Evolutionary conservation across 2,888 invertebrate species (phyloP), one percentile per base, ranked within the genome.

Genomic region (Tenthredo mesomela): DNA sequence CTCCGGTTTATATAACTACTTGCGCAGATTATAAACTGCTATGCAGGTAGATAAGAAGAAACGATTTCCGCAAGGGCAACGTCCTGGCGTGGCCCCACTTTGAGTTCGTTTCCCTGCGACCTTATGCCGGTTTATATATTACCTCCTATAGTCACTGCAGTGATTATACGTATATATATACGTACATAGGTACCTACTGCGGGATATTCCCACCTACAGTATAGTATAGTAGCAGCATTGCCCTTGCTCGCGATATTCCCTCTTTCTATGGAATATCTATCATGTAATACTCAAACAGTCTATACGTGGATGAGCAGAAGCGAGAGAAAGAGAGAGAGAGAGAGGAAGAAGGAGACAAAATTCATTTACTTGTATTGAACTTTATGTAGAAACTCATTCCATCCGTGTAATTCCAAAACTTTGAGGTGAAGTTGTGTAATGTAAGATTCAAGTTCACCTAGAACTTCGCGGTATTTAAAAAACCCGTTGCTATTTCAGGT

Each of bases 1-100:
- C 61, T 61, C 25, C 12, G 10, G 21, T 40, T 37, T n/a, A 77
- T 77, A 7, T 29, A n/a, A 78, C 61, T 25, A 37, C 61, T 61
- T 12, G 33, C 37, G 33, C 37, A 58, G 43, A 50, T 29, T 33
- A 54, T 37, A 43, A 9, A 71, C 54, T 1, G 73, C 75, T 54
- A 61, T 50, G 80, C 54, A 58, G 77, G 50, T 77, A 78, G 75
- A 85, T 78, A 54, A 82, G 70, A 54, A 82, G 70, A 80, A 84
- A 85, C 86, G 86, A 89, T 90, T 89, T 85, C 87, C 86, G 86
- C 33, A 88, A 87, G 91, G 87, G 88, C 90, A 91, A 91, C 25
- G 91, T 87, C 89, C 91, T 88, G 86, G 71, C 86, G 85, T 90
- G 89, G 90, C 90, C 91, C 86, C 89, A 86, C 82, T 47, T 85